Evolutionary conservation across 1,140 invertebrate genomes (phyloP).

Genomic region (Drosophila ogumai): DNA sequence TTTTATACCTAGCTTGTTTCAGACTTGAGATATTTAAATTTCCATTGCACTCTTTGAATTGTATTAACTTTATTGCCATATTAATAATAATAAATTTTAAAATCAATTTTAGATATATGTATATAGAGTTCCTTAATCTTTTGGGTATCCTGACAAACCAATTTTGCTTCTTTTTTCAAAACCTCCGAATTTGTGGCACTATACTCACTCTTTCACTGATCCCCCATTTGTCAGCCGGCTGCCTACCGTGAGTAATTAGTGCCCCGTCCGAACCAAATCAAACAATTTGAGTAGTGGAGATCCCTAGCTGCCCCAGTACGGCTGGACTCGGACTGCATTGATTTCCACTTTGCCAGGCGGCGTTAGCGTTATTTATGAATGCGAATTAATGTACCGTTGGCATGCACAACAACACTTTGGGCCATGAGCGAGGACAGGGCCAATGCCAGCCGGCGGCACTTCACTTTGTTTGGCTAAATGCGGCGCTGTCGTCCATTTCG

Average conservation of each 20-base stretch:
- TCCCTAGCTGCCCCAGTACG: not conserved
- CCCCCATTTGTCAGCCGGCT: slow-evolving; percentile 21
- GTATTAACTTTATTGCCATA: not conserved
- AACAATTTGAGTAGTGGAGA: slow-evolving; percentile 14
- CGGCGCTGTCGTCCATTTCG: slow-evolving; percentile 69
- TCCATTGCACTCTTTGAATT: not conserved
- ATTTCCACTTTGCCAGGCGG: slow-evolving; percentile 61
- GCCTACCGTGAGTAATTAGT: slow-evolving; percentile 38
- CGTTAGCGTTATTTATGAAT: slow-evolving; percentile 68
- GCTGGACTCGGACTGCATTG: slow-evolving; percentile 55
- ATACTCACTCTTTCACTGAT: slow-evolving; percentile 1
- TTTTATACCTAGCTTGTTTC: not conserved
- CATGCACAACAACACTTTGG: slow-evolving; percentile 72
- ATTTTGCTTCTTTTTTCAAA: too few relatives aligned
- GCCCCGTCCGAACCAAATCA: slow-evolving; percentile 6
- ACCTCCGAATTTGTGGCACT: not conserved
- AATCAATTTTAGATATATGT: too few relatives aligned
- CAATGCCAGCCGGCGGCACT: slow-evolving; percentile 32
- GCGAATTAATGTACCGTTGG: slow-evolving; percentile 77
- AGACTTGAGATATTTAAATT: not conserved
- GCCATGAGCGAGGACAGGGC: slow-evolving; percentile 29
- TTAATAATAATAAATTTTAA: not conserved
- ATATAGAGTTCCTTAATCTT: not conserved
- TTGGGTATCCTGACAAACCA: not conserved
- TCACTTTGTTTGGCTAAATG: slow-evolving; percentile 74